Evolutionary conservation across 2,888 invertebrate genomes (phyloP).

Genomic region (Invenusta paracnida): DNA sequence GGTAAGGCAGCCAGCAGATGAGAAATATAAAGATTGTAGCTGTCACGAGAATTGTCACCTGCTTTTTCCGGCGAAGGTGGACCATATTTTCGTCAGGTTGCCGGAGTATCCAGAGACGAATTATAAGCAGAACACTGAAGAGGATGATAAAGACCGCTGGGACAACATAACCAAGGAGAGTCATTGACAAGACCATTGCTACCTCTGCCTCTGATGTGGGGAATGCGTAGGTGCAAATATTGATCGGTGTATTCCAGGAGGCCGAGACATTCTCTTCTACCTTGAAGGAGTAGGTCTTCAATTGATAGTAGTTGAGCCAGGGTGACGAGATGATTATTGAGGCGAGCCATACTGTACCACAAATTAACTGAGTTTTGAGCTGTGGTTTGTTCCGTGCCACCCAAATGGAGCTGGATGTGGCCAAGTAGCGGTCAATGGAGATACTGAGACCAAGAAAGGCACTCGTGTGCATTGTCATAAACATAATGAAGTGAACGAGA

Average conservation of each 20-base stretch:
- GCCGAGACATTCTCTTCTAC: neutral
- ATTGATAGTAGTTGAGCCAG: neutral
- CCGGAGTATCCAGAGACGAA: neutral
- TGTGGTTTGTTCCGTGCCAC: neutral
- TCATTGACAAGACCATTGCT: neutral
- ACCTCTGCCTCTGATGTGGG: neutral
- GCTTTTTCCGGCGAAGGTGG: neutral
- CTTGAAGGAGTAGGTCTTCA: neutral
- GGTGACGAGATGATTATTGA: neutral
- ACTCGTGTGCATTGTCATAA: neutral
- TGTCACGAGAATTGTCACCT: slow-evolving; percentile 34
- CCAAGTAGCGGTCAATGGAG: slow-evolving; percentile 11
- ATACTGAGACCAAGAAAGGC: neutral
- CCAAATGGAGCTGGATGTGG: neutral
- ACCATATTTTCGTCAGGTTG: neutral
- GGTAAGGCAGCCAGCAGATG: slow-evolving; percentile 17
- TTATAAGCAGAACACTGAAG: neutral
- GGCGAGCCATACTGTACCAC: neutral
- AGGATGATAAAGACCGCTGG: neutral
- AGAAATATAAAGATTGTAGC: slow-evolving; percentile 39
- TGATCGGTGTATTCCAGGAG: neutral
- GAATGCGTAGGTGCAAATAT: neutral
- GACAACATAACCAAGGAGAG: slow-evolving; percentile 2
- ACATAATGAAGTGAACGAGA: slow-evolving; percentile 25
- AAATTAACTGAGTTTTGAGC: neutral